Conservation (phyloP, 2,888 invertebrate species). For the Empis livida region DNA sequence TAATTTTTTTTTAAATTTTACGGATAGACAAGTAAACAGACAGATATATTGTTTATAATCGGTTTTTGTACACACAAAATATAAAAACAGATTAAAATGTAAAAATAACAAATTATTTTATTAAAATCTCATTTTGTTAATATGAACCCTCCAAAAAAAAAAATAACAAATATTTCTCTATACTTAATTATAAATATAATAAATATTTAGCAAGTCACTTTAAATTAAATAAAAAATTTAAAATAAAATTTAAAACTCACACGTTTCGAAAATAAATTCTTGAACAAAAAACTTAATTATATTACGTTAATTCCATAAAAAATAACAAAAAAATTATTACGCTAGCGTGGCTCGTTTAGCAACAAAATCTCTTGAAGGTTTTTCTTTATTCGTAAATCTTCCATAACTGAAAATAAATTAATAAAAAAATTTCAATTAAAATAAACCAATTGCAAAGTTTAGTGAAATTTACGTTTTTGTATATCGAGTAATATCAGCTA, state of each 20-base stretch:
- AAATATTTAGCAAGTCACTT: not conserved
- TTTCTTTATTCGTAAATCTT: slow-evolving; percentile 45
- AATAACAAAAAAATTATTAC: slow-evolving; percentile 20
- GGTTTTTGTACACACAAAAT: too few species aligned
- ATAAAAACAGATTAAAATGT: too few species aligned
- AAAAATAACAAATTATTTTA: too few species aligned
- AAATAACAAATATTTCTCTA: too few species aligned
- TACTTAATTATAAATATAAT: too few species aligned
- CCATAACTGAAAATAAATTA: slow-evolving; percentile 41
- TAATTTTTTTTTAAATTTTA: too few species aligned
- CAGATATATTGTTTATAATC: too few species aligned
- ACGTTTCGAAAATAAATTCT: too few species aligned
- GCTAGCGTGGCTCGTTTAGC: slow-evolving; percentile 48
- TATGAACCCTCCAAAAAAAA: too few species aligned
- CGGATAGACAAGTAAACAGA: too few species aligned
- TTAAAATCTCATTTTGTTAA: too few species aligned
- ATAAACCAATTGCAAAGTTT: not conserved
- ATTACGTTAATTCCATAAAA: not conserved
- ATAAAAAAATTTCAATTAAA: slow-evolving; percentile 2
- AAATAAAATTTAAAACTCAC: not conserved
- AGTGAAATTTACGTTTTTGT: slow-evolving; percentile 50
- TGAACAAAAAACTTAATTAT: too few species aligned
- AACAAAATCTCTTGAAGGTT: slow-evolving; percentile 39
- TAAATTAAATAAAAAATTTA: not conserved
- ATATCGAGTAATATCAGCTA: slow-evolving; percentile 56